Percentiles rank a stretch among this genome's conserved stretches.
These are phyloP conservation scores for Megalopta genalis DNA, from an alignment of 1,140 invertebrate genomes.

Conservation along the genomic window DNA sequence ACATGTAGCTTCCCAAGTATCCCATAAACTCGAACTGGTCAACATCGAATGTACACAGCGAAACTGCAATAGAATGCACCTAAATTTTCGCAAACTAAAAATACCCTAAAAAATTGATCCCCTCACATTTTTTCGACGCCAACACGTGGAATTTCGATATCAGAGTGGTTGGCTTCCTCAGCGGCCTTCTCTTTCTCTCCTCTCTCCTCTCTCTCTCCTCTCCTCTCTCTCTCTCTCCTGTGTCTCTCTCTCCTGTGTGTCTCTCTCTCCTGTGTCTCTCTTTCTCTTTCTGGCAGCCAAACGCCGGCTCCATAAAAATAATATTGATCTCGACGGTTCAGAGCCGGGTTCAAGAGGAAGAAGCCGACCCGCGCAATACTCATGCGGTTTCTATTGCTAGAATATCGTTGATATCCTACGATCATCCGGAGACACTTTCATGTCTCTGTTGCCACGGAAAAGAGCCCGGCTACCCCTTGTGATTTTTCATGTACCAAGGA, in stretches of 20 bases:
- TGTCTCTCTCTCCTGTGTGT: no score
- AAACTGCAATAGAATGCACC: neutral
- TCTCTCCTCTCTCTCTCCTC: no score
- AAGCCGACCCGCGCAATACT: conserved; percentile 14
- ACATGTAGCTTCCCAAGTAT: neutral
- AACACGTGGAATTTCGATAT: neutral
- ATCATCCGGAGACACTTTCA: conserved; percentile 22
- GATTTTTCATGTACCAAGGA: conserved; percentile 14
- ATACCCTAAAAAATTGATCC: neutral
- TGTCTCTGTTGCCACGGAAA: conserved; percentile 13
- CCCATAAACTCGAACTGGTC: neutral
- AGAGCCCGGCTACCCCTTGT: neutral
- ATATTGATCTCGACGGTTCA: neutral
- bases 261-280: no score
- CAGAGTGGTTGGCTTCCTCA: neutral
- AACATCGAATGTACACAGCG: no score
- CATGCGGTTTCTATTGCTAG: conserved; percentile 33
- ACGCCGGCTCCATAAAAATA: conserved; percentile 2
- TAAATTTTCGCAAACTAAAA: neutral
- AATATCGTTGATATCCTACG: conserved; percentile 26
- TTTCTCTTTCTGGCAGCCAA: neutral
- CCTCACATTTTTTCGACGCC: neutral
- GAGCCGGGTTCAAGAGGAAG: neutral
- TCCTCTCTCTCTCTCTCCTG: neutral
- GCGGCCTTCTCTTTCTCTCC: neutral